Percentiles rank a stretch among this genome's conserved stretches.
Conservation (phyloP, 1,140 invertebrate genomes). For the Drosophila novamexicana region DNA sequence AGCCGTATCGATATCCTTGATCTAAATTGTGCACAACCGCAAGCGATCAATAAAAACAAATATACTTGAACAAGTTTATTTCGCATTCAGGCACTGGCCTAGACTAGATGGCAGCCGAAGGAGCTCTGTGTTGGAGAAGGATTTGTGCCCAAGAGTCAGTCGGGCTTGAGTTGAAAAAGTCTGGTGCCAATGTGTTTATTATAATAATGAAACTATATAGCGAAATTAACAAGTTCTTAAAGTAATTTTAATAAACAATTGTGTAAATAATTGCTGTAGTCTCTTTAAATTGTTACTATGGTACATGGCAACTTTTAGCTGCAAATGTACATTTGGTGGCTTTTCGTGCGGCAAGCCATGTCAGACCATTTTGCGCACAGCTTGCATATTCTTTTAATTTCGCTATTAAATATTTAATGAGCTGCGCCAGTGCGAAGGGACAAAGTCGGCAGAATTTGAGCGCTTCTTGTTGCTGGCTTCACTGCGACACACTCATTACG, state of each 20-base stretch:
- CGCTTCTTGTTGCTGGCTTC: constrained; percentile 21
- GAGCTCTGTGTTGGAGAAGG: background rate
- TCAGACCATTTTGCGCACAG: constrained; percentile 50
- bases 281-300: constrained; percentile 17
- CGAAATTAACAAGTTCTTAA: constrained; percentile 73
- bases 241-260: constrained; percentile 71
- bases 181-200: constrained; percentile 19
- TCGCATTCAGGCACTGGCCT: constrained; percentile 26
- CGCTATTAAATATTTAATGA: constrained; percentile 80
- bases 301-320: constrained; percentile 38
- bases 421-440: constrained; percentile 43
- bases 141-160: background rate
- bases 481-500: constrained; percentile 58
- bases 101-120: constrained; percentile 33
- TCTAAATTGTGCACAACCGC: constrained; percentile 80
- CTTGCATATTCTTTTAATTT: constrained; percentile 77
- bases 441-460: constrained; percentile 36
- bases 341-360: constrained; percentile 16
- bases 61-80: constrained; percentile 63
- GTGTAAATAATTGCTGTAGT: constrained; percentile 61
- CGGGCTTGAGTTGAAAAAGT: background rate
- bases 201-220: constrained; percentile 46
- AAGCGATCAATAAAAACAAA: constrained; percentile 72
- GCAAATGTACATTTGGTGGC: constrained; percentile 50
- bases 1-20: constrained; percentile 75